Evolutionary conservation across 2,113 vertebrate genomes (phyloP).

Genomic region (Toxotes jaculatrix): DNA sequence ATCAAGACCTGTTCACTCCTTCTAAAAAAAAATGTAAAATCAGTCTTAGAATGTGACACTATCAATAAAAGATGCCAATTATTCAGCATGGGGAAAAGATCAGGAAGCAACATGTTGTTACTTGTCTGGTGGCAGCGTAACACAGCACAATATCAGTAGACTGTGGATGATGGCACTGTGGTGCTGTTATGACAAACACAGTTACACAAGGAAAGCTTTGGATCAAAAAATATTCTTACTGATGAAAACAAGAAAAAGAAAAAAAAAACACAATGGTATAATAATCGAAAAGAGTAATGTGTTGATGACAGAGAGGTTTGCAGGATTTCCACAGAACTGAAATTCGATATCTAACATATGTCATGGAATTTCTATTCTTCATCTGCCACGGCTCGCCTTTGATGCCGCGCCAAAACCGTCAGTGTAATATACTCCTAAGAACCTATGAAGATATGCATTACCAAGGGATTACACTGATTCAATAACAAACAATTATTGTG

Average conservation of each 20-base stretch:
- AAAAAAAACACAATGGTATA: conserved; percentile 17
- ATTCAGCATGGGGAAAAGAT: conserved; percentile 36
- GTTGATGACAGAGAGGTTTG: conserved; percentile 39
- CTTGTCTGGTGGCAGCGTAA: conserved; percentile 23
- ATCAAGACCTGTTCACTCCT: background rate
- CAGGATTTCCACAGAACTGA: conserved; percentile 58
- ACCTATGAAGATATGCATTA: conserved; percentile 60
- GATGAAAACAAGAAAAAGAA: background rate
- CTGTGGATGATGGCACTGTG: conserved; percentile 22
- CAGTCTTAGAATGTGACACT: background rate
- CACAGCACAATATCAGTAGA: conserved; percentile 26
- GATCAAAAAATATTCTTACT: conserved; percentile 11
- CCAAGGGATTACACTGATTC: conserved; percentile 60
- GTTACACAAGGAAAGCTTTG: background rate
- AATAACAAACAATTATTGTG: conserved; percentile 62
- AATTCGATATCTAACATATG: conserved; percentile 69
- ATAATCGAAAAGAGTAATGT: conserved; percentile 39
- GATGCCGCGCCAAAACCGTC: conserved; percentile 71
- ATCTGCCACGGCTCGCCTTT: conserved; percentile 56
- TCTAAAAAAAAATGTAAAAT: background rate
- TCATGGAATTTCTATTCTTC: conserved; percentile 69
- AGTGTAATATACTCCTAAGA: conserved; percentile 55
- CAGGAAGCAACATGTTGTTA: conserved; percentile 35
- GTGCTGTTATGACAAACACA: conserved; percentile 8
- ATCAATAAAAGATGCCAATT: conserved; percentile 32